Evolutionary conservation across 2,888 invertebrate genomes (phyloP).

Genomic region (Julus scandinavius): DNA sequence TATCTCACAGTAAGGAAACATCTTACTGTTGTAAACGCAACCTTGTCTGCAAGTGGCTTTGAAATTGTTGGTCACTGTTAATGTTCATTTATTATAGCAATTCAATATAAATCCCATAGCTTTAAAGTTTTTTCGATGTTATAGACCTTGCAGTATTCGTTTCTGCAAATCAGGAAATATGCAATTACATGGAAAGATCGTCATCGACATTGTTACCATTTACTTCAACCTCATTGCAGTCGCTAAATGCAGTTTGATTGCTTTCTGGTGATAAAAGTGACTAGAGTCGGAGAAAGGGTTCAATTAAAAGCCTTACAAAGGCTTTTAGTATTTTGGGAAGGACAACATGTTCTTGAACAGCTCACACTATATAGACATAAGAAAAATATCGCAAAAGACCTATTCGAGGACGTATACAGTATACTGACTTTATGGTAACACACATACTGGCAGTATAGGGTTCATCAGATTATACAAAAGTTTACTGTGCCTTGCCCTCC

Average conservation of each 20-base stretch:
- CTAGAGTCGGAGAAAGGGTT: not conserved
- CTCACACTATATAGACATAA: not conserved
- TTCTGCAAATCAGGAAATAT: not conserved
- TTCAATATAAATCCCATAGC: not conserved
- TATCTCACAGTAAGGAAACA: not conserved
- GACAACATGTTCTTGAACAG: not conserved
- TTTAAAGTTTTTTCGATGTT: not conserved
- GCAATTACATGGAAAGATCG: not conserved
- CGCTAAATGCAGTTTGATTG: constrained; percentile 1
- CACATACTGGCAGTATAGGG: no score
- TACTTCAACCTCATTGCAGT: not conserved
- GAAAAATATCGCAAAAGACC: no score
- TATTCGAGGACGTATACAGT: no score
- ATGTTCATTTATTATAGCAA: not conserved
- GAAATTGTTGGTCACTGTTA: not conserved
- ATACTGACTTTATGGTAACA: no score
- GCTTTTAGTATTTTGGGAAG: not conserved
- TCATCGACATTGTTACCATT: not conserved
- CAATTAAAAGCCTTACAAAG: constrained; percentile 12
- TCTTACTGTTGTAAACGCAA: not conserved
- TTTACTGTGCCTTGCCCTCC: no score
- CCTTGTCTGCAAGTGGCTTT: not conserved
- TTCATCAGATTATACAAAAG: no score
- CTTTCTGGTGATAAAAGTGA: constrained; percentile 17
- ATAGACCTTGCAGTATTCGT: not conserved